phyloP scores from a whole-genome alignment of 2,888 invertebrate genomes.

The Ophraella communa region DNA sequence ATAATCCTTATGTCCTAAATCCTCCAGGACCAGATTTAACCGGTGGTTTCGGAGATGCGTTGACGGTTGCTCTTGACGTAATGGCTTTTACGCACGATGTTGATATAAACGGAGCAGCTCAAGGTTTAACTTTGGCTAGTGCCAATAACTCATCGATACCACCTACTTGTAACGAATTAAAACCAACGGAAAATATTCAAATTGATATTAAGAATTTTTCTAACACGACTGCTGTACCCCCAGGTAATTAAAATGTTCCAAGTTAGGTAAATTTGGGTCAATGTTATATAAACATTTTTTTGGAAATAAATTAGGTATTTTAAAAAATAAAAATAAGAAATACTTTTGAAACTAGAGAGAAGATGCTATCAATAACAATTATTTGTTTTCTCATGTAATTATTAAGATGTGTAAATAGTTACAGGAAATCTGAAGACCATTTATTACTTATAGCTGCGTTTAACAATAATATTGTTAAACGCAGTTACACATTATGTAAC shows the following conservation, averaged over 20 bases:
- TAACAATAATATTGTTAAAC: too few species aligned
- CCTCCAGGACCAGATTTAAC: conserved; percentile 59
- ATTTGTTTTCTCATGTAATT: too few species aligned
- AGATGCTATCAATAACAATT: too few species aligned
- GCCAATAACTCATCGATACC: conserved; percentile 35
- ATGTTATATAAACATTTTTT: not conserved
- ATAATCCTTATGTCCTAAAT: conserved; percentile 58
- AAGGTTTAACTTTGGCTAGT: conserved; percentile 50
- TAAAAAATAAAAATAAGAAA: too few species aligned
- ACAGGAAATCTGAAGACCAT: too few species aligned
- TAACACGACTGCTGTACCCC: not conserved
- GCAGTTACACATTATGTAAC: too few species aligned
- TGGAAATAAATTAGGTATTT: too few species aligned
- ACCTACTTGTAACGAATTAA: conserved; percentile 12
- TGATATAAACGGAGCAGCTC: conserved; percentile 49
- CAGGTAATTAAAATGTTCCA: not conserved
- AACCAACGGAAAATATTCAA: not conserved
- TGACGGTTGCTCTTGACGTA: conserved; percentile 81
- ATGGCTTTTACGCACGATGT: conserved; percentile 81
- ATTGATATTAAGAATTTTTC: conserved; percentile 10
- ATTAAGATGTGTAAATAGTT: too few species aligned
- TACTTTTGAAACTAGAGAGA: too few species aligned
- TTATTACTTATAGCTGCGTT: too few species aligned
- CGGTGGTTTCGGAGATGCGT: conserved; percentile 66
- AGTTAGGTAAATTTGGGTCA: not conserved